Conservation (phyloP, 1,140 invertebrate species). For the Drosophila virilis region DNA sequence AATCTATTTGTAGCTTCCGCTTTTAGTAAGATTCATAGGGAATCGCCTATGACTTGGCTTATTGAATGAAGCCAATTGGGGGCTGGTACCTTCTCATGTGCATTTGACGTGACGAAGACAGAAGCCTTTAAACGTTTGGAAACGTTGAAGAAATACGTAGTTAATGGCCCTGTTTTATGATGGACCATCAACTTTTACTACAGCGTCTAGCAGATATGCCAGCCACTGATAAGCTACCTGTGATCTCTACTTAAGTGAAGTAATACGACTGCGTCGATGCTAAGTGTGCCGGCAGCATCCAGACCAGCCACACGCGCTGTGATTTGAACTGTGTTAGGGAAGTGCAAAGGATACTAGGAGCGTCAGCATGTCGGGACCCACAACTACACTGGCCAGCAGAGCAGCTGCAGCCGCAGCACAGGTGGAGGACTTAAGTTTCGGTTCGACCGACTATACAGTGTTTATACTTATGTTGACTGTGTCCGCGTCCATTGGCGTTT, state of each 20-base stretch:
- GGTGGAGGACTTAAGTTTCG: slow-evolving; percentile 75
- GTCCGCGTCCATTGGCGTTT: slow-evolving; percentile 88
- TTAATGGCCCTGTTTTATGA: slow-evolving; percentile 3
- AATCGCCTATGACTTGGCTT: not conserved
- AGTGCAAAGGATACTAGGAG: not conserved
- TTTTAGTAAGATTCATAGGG: not conserved
- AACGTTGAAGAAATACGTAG: not conserved
- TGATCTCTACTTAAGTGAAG: slow-evolving; percentile 25
- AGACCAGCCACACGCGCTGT: not conserved
- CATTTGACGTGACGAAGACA: not conserved
- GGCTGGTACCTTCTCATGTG: not conserved
- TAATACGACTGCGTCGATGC: slow-evolving; percentile 1
- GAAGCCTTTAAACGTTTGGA: not conserved
- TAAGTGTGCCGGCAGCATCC: slow-evolving; percentile 51
- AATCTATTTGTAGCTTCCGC: not conserved
- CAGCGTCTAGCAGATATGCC: slow-evolving; percentile 21
- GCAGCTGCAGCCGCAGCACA: slow-evolving; percentile 19
- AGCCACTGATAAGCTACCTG: slow-evolving; percentile 25
- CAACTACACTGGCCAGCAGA: slow-evolving; percentile 33
- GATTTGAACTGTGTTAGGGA: not conserved
- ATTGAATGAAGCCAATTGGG: slow-evolving; percentile 2
- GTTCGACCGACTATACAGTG: slow-evolving; percentile 86
- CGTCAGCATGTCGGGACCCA: slow-evolving; percentile 31
- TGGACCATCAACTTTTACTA: slow-evolving; percentile 8
- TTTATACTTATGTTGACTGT: slow-evolving; percentile 87